Conservation (phyloP, 2,113 vertebrate genomes). For the Isichthys henryi region DNA sequence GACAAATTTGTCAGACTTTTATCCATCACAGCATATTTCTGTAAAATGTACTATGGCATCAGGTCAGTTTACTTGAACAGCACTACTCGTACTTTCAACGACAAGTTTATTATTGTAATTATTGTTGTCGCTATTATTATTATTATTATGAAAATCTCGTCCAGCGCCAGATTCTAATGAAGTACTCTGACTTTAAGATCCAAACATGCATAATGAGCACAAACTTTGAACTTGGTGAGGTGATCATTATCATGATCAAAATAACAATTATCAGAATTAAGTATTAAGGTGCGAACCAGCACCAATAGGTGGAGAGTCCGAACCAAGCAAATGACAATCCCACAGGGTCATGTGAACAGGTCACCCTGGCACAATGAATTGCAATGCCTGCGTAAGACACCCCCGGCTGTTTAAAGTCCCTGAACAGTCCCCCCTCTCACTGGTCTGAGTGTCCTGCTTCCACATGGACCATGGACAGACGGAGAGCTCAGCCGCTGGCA, state of each 20-base stretch:
- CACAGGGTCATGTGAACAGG: background rate
- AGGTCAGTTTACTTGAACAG: background rate
- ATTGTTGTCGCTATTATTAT: background rate
- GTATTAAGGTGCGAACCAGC: background rate
- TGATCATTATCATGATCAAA: background rate
- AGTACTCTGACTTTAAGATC: background rate
- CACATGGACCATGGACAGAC: background rate
- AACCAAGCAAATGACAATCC: background rate
- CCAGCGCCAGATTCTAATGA: background rate
- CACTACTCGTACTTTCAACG: background rate
- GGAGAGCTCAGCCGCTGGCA: constrained; percentile 50
- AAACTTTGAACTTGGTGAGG: background rate
- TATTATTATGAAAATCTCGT: background rate
- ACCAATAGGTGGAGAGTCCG: background rate
- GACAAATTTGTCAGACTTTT: background rate
- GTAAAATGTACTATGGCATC: background rate
- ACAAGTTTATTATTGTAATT: background rate
- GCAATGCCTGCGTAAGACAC: background rate
- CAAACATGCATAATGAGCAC: background rate
- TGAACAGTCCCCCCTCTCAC: background rate
- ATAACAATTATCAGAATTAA: background rate
- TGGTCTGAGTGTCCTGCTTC: background rate
- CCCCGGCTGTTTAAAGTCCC: background rate
- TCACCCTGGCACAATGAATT: background rate
- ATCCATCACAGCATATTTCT: background rate